These are phyloP conservation scores for Plusia festucae DNA, from an alignment of 2,888 invertebrate genomes.

Conservation along the genomic window DNA sequence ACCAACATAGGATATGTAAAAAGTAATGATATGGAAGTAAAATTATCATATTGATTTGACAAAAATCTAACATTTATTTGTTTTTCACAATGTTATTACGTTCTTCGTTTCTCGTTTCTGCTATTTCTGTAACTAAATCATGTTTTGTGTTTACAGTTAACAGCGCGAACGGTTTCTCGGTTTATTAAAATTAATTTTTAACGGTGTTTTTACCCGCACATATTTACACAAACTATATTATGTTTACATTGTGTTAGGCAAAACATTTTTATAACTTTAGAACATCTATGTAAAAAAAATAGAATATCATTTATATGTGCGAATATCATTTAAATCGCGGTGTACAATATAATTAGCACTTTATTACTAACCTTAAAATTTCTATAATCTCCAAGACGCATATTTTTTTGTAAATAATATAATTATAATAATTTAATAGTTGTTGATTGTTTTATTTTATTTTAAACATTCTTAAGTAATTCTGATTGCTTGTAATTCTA, in stretches of 20 bases:
- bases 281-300: no score
- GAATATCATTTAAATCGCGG: no score
- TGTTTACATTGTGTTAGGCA: not conserved
- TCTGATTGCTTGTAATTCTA: conserved; percentile 14
- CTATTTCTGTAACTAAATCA: conserved; percentile 36
- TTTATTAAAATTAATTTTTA: conserved; percentile 36
- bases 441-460: no score
- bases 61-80: no score
- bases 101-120: conserved; percentile 17
- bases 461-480: conserved; percentile 10
- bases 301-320: no score
- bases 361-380: not conserved
- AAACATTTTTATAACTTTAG: not conserved
- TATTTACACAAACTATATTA: conserved; percentile 8
- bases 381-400: conserved; percentile 15
- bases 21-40: no score
- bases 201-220: conserved; percentile 21
- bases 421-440: no score
- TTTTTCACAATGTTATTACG: conserved; percentile 39
- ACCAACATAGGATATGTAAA: no score
- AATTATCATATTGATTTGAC: no score
- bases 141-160: conserved; percentile 46
- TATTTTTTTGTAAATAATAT: conserved; percentile 27
- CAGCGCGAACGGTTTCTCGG: conserved; percentile 17
- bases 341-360: no score